phyloP scores from a whole-genome alignment of 2,113 vertebrate species.

The Chlorodrepanis virens region DNA sequence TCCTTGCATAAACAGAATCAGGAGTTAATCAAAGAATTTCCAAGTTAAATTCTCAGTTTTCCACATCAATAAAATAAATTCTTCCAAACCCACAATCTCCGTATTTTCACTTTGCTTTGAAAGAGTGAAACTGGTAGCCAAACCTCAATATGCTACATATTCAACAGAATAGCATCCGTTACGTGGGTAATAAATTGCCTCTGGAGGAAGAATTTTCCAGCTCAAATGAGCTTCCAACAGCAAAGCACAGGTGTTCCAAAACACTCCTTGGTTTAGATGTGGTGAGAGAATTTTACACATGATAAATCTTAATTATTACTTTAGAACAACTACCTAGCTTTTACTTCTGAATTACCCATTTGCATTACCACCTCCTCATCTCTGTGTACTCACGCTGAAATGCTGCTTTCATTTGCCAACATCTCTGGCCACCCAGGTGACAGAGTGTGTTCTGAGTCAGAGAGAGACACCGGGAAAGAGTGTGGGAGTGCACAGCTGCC shows the following conservation, averaged over 20 bases:
- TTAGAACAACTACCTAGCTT: conserved; percentile 14
- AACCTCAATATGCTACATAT: background rate
- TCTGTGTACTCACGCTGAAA: background rate
- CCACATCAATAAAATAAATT: conserved; percentile 11
- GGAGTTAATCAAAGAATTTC: conserved; percentile 6
- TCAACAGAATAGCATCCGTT: conserved; percentile 22
- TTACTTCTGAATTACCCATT: conserved; percentile 9
- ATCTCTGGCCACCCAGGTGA: background rate
- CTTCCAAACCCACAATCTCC: background rate
- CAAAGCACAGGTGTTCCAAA: conserved; percentile 35
- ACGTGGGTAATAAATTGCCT: conserved; percentile 12
- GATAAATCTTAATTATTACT: conserved; percentile 21
- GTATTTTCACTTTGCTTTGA: background rate
- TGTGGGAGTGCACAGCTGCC: background rate
- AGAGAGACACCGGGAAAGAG: background rate
- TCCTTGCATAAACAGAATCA: conserved; percentile 4
- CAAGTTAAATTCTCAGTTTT: conserved; percentile 39
- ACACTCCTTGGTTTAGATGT: conserved; percentile 8
- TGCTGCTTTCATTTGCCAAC: background rate
- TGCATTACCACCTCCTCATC: background rate
- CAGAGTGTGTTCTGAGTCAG: background rate
- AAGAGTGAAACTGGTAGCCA: conserved; percentile 31
- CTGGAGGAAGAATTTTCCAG: conserved; percentile 18
- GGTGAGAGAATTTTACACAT: conserved; percentile 25
- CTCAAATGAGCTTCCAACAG: conserved; percentile 16